Evolutionary conservation across 2,888 invertebrate species (phyloP), one percentile per base, ranked within the genome.

Genomic region (Phorcus lineatus): DNA sequence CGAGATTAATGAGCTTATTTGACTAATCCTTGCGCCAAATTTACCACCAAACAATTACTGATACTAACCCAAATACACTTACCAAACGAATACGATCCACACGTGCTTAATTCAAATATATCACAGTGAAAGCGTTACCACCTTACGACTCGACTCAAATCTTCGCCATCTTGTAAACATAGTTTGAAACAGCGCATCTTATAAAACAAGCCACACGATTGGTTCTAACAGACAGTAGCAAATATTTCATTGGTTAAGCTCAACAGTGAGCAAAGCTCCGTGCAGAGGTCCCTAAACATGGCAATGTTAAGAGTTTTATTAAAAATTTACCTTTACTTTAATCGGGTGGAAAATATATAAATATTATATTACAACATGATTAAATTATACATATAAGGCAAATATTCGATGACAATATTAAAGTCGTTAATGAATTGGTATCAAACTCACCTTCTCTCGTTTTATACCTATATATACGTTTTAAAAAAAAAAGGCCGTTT

Each of bases 161-260:
- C 22, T 40, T 52, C 53, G 62, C 78, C 78, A 78, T 78, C 52
- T 78, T 78, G 78, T 78, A 78, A 78, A 78, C 78, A 78, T 47
- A 24, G 47, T 78, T 80, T 47, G 80, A 80, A 74, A 47, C 75
- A n/a, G 70, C 19, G 16, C 70, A 6, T 28, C 24, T 17, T 28
- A 62, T 62, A 17, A 62, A 28, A 62, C 62, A 28, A 62, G 28
- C 62, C 24, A 24, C n/a, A 17, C 28, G 62, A 62, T 62, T 62
- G 62, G 62, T 17, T 62, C 0, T 28, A 11, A 28, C 16, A 62
- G 62, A 70, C 36, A 70, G 19, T 11, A 70, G 36, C 70, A 19
- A 19, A 40, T 19, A 28, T 36, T 70, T 36, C 36, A 70, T 70
- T 70, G 70, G 70, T 36, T 36, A 2, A 17, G 13, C 16, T 11